Evolutionary conservation across 2,113 vertebrate species (phyloP).

Genomic region (Trichomycterus rosablanca): DNA sequence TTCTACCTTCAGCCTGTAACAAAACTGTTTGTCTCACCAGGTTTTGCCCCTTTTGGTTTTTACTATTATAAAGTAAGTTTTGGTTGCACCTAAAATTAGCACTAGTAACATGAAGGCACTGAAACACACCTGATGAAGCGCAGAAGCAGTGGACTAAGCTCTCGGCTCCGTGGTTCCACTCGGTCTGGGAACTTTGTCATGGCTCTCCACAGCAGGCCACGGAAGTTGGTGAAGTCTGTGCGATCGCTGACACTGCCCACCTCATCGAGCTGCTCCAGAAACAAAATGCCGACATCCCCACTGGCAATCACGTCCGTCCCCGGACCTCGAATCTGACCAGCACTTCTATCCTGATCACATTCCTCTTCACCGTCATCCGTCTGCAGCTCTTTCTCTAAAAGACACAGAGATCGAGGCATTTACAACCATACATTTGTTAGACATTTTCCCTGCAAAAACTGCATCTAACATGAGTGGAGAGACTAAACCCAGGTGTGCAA

Average conservation of each 20-base stretch:
- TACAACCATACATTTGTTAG: no score
- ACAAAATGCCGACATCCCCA: constrained; percentile 69
- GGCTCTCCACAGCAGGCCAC: constrained; percentile 83
- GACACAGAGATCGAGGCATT: background rate
- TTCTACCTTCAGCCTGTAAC: no score
- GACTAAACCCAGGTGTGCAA: no score
- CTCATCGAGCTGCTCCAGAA: constrained; percentile 67
- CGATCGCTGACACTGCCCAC: constrained; percentile 67
- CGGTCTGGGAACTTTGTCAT: constrained; percentile 83
- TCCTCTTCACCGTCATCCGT: constrained; percentile 25
- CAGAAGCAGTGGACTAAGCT: constrained; percentile 88
- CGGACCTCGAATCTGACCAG: constrained; percentile 31
- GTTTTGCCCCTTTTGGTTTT: no score
- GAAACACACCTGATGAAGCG: constrained; percentile 80
- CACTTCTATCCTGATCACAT: constrained; percentile 22
- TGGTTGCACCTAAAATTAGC: no score
- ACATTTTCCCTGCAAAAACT: no score
- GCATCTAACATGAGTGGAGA: no score
- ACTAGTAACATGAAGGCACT: no score
- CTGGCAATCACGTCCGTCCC: constrained; percentile 64
- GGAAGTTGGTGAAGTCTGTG: constrained; percentile 88
- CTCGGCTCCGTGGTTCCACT: constrained; percentile 85
- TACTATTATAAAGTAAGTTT: no score
- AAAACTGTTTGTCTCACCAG: no score
- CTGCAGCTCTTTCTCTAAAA: constrained; percentile 80